Percentiles rank a stretch among this genome's conserved stretches.
Evolutionary conservation across 2,888 invertebrate genomes (phyloP).

Genomic region (Cancer borealis): DNA sequence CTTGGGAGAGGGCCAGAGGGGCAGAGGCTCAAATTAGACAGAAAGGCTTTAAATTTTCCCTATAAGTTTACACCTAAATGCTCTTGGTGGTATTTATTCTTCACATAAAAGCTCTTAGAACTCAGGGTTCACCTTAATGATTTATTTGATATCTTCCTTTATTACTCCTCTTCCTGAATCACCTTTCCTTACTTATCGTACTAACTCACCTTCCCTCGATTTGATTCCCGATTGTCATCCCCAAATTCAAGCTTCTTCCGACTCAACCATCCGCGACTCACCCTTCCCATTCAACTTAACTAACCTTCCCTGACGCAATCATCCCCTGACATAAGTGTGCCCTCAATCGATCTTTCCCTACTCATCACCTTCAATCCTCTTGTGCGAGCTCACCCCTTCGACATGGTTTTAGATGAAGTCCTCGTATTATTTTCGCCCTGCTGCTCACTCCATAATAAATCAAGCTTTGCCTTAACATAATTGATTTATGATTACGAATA

Average conservation of each 20-base stretch:
- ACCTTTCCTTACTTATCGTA: not conserved
- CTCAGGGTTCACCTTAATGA: not conserved
- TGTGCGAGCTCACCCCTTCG: not conserved
- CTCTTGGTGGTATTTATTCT: not conserved
- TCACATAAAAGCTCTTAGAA: not conserved
- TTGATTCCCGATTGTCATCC: not conserved
- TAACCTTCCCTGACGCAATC: not conserved
- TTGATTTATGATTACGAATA: not conserved
- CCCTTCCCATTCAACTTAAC: not conserved
- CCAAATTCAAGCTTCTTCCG: not conserved
- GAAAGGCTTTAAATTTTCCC: not conserved
- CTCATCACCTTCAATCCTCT: not conserved
- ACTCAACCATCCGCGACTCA: not conserved
- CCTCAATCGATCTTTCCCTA: not conserved
- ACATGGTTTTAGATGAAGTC: not conserved
- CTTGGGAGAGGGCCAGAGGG: not conserved
- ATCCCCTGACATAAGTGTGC: not conserved
- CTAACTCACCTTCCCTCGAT: conserved; percentile 9
- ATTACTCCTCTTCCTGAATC: not conserved
- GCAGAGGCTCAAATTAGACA: not conserved
- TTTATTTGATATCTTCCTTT: not conserved
- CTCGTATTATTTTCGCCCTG: not conserved
- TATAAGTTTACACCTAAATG: not conserved
- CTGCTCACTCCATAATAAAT: too few relatives aligned
- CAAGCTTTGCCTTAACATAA: not conserved